phyloP scores from a whole-genome alignment of 2,888 invertebrate species.

The Tryphoninae sp. region DNA sequence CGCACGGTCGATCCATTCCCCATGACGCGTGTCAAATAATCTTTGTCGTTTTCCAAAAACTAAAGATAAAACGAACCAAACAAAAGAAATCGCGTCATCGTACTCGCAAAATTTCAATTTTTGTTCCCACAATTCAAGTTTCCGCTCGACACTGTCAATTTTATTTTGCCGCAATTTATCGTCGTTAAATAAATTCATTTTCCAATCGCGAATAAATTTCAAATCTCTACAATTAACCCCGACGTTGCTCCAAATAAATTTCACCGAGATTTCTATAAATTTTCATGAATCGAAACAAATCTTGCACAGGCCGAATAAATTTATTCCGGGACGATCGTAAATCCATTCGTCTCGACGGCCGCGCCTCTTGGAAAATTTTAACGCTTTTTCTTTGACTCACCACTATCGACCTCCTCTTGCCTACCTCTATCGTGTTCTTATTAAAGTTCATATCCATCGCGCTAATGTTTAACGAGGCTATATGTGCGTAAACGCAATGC shows the following conservation, averaged over 20 bases:
- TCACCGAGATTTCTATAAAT: neutral
- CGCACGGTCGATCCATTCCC: slow-evolving; percentile 19
- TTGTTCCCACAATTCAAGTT: neutral
- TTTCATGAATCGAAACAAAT: slow-evolving; percentile 1
- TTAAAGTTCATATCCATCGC: slow-evolving; percentile 43
- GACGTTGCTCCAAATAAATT: slow-evolving; percentile 24
- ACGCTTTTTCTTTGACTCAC: slow-evolving; percentile 19
- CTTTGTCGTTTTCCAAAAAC: slow-evolving; percentile 14
- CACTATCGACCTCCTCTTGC: neutral
- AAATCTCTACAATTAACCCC: neutral
- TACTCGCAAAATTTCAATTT: slow-evolving; percentile 7
- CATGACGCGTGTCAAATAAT: neutral
- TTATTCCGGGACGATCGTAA: slow-evolving; percentile 23
- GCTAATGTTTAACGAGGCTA: slow-evolving; percentile 42
- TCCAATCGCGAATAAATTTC: neutral
- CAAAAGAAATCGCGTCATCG: slow-evolving; percentile 26
- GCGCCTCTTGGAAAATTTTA: slow-evolving; percentile 48
- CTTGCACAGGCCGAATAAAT: slow-evolving; percentile 33
- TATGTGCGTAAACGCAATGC: slow-evolving; percentile 49
- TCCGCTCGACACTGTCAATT: too few species aligned
- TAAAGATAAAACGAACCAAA: neutral
- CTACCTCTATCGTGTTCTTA: neutral
- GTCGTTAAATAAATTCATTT: too few species aligned
- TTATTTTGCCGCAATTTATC: too few species aligned
- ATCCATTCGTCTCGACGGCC: slow-evolving; percentile 39